Conservation (phyloP, 2,797 vertebrate species). For the Mormyrops attenuatus region DNA sequence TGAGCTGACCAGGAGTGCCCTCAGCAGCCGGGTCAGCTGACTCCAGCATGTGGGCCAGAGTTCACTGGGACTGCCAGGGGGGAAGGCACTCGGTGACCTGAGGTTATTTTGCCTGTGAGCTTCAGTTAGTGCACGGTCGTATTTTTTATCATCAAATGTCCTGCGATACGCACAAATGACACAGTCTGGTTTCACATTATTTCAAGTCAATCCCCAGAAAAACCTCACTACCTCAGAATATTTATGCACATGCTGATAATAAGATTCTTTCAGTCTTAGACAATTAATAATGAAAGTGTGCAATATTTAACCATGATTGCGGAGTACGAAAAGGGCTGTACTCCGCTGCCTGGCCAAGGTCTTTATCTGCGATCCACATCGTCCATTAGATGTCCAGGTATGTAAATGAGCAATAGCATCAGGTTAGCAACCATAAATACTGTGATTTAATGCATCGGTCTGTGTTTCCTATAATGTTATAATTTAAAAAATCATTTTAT, state of each 20-base stretch:
- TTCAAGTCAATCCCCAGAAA: not conserved
- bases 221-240: not conserved
- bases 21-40: not conserved
- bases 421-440: not conserved
- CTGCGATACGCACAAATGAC: not conserved
- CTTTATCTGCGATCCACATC: not conserved
- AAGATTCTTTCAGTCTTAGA: not conserved
- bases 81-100: not conserved
- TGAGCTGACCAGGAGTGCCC: constrained; percentile 35
- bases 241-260: not conserved
- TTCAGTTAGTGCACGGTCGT: not conserved
- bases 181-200: not conserved
- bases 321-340: not conserved
- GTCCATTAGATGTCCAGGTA: not conserved
- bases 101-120: not conserved
- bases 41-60: not conserved
- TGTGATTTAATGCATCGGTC: not conserved
- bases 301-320: not conserved
- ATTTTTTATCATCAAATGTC: not conserved
- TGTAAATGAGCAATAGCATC: not conserved
- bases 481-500: not conserved
- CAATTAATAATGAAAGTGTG: not conserved
- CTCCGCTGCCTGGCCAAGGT: too few relatives aligned
- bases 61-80: not conserved
- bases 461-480: not conserved